Evolutionary conservation across 2,888 invertebrate genomes (phyloP).

Genomic region (Melanophora roralis): DNA sequence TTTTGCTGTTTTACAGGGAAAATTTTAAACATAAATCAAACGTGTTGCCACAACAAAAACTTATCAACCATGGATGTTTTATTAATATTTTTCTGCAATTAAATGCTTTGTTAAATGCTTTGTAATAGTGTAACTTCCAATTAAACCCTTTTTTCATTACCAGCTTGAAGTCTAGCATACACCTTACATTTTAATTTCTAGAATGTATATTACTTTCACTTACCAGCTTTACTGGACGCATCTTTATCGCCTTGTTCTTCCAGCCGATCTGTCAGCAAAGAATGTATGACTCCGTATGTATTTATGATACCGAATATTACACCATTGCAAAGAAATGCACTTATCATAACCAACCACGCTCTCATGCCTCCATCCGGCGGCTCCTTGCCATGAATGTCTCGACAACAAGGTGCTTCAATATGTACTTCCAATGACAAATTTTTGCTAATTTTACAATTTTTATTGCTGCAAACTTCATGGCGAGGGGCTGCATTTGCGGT

Average conservation of each 20-base stretch:
- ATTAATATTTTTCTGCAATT: too few relatives aligned
- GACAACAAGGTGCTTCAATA: constrained; percentile 72
- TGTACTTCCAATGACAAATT: constrained; percentile 62
- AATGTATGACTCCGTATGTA: constrained; percentile 89
- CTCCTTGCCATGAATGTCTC: constrained; percentile 77
- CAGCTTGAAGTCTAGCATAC: too few relatives aligned
- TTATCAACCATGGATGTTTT: too few relatives aligned
- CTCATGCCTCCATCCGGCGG: constrained; percentile 85
- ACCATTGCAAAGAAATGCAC: constrained; percentile 92
- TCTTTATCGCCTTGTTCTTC: constrained; percentile 82
- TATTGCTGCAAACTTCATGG: constrained; percentile 29
- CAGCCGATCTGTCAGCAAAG: constrained; percentile 82
- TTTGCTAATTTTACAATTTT: constrained; percentile 47
- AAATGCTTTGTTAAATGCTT: too few relatives aligned
- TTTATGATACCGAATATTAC: constrained; percentile 94
- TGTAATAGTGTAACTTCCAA: too few relatives aligned
- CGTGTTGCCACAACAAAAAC: too few relatives aligned
- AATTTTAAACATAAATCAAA: too few relatives aligned
- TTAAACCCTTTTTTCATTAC: too few relatives aligned
- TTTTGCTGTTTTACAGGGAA: too few relatives aligned
- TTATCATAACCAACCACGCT: constrained; percentile 89
- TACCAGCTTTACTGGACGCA: constrained; percentile 89
- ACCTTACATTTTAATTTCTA: not conserved
- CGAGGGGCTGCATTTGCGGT: constrained; percentile 55
- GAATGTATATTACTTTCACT: constrained; percentile 73